Conservation (phyloP, 92 coral and sea anemone genomes). For the Phenganax subtilis region DNA sequence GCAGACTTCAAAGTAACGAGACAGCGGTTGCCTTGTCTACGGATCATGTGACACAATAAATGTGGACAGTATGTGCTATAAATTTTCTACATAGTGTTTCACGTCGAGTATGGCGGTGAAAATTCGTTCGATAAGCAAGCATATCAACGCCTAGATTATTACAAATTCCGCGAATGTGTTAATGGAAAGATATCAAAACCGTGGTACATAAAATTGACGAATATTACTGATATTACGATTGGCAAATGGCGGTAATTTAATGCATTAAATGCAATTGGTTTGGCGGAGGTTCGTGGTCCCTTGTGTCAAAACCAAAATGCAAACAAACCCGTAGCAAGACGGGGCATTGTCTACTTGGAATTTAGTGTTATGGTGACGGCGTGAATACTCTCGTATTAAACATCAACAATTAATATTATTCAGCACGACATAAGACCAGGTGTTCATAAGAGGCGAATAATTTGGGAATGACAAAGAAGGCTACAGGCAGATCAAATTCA, state of each 20-base stretch:
- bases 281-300: not conserved
- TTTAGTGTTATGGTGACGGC: conserved; percentile 1
- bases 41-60: conserved; percentile 26
- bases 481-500: conserved; percentile 31
- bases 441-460: conserved; percentile 17
- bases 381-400: conserved; percentile 29
- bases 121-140: conserved; percentile 19
- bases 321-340: not conserved
- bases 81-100: not conserved
- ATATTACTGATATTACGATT: conserved; percentile 8
- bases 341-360: not conserved
- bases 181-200: conserved; percentile 31
- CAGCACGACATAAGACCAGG: conserved; percentile 40
- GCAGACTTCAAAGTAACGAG: not conserved
- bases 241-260: conserved; percentile 9
- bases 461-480: conserved; percentile 34
- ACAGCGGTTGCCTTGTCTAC: conserved; percentile 38
- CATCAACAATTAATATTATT: conserved; percentile 44
- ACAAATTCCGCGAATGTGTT: conserved; percentile 21
- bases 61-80: not conserved
- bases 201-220: conserved; percentile 10
- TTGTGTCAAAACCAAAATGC: conserved; percentile 4
- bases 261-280: conserved; percentile 9
- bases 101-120: conserved; percentile 14
- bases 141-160: conserved; percentile 21